A percentile compares a stretch with the other conserved stretches of the same genome.
Conservation (phyloP, 2,113 vertebrate genomes). For the Psephotus haematonotus region DNA sequence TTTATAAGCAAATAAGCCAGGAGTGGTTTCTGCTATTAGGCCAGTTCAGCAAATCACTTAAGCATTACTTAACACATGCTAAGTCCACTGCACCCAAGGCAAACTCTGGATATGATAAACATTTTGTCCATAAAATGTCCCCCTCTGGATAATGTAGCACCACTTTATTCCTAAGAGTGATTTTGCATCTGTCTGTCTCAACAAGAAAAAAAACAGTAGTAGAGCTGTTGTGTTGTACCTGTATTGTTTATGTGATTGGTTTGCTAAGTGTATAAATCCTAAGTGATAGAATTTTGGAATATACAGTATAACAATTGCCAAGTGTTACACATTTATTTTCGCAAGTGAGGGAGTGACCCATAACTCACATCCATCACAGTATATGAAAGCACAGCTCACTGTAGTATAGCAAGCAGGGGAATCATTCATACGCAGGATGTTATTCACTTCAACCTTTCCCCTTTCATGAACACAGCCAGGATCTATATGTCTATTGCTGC, state of each 20-base stretch:
- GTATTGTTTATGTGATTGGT: background rate
- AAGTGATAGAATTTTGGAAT: conserved; percentile 41
- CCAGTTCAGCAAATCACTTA: conserved; percentile 47
- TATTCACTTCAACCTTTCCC: conserved; percentile 62
- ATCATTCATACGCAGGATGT: conserved; percentile 39
- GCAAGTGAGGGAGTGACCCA: conserved; percentile 58
- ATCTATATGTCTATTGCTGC: conserved; percentile 45
- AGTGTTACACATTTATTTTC: conserved; percentile 60
- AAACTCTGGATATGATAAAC: conserved; percentile 20
- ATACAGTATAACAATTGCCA: conserved; percentile 29
- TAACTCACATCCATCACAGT: conserved; percentile 59
- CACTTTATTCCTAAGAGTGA: background rate
- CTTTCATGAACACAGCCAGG: background rate
- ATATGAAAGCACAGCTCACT: conserved; percentile 45
- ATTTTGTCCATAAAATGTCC: background rate
- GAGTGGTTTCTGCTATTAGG: conserved; percentile 48
- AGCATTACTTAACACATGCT: conserved; percentile 33
- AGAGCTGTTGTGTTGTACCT: background rate
- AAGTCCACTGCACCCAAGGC: conserved; percentile 24
- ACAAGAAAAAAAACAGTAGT: background rate
- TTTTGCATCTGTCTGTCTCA: background rate
- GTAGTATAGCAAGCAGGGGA: conserved; percentile 34
- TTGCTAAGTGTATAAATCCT: conserved; percentile 34
- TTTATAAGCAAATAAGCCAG: conserved; percentile 48
- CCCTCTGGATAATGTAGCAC: background rate